phyloP scores from a whole-genome alignment of 2,797 vertebrate species.

The Salarias fasciatus region DNA sequence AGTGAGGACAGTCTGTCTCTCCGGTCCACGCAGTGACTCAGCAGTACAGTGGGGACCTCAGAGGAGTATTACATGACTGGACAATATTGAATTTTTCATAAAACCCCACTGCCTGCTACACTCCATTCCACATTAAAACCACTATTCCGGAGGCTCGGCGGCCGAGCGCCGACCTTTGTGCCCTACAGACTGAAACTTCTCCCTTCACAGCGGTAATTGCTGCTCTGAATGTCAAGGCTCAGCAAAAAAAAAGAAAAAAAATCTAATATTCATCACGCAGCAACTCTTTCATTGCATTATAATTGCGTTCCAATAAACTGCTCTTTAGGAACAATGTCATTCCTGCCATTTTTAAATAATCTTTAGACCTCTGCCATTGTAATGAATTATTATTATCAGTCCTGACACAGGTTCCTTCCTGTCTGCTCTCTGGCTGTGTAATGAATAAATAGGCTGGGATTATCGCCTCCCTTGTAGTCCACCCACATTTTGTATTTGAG shows the following conservation, averaged over 20 bases:
- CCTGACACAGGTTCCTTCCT: constrained; percentile 36
- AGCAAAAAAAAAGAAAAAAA: no score
- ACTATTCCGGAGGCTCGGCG: background rate
- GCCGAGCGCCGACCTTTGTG: constrained; percentile 9
- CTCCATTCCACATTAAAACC: background rate
- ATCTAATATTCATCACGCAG: constrained; percentile 27
- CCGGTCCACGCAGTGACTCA: background rate
- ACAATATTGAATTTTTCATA: background rate
- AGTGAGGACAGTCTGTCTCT: no score
- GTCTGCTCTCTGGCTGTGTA: constrained; percentile 25
- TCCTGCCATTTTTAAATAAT: constrained; percentile 35
- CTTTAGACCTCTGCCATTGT: constrained; percentile 33
- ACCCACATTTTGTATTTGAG: constrained; percentile 50
- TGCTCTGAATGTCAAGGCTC: constrained; percentile 23
- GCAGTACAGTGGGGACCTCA: background rate
- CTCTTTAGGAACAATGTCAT: constrained; percentile 37
- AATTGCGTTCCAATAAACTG: constrained; percentile 38
- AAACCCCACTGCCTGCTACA: background rate
- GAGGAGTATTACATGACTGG: background rate
- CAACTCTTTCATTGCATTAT: constrained; percentile 15
- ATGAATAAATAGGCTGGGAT: constrained; percentile 56
- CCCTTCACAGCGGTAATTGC: constrained; percentile 18
- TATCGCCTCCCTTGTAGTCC: constrained; percentile 56
- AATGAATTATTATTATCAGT: constrained; percentile 52
- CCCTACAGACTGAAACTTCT: constrained; percentile 3